Evolutionary conservation across 2,888 invertebrate species (phyloP).

Genomic region (Macaria liturata): DNA sequence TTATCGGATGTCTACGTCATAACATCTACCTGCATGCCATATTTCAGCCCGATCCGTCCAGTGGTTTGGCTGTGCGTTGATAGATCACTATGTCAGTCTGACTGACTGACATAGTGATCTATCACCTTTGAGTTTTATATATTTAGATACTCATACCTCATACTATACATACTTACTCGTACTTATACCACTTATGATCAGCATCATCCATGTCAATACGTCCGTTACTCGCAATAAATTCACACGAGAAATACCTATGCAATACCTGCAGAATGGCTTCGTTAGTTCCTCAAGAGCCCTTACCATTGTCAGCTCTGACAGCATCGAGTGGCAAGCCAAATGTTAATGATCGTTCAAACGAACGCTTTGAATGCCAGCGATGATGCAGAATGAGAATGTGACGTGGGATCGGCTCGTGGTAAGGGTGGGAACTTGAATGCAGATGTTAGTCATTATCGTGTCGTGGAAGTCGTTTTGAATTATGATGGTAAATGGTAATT

Average conservation of each 20-base stretch:
- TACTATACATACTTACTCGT: too few relatives aligned
- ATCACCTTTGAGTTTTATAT: too few relatives aligned
- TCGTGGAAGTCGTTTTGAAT: neutral
- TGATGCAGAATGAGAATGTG: slow-evolving; percentile 41
- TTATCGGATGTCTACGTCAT: too few relatives aligned
- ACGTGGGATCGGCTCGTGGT: slow-evolving; percentile 34
- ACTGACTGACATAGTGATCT: too few relatives aligned
- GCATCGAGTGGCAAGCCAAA: slow-evolving; percentile 45
- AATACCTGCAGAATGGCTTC: slow-evolving; percentile 76
- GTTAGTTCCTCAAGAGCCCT: slow-evolving; percentile 77
- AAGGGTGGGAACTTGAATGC: slow-evolving; percentile 15
- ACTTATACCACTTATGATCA: slow-evolving; percentile 13
- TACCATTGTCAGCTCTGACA: slow-evolving; percentile 65
- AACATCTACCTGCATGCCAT: too few relatives aligned
- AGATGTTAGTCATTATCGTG: slow-evolving; percentile 1
- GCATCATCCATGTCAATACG: slow-evolving; percentile 32
- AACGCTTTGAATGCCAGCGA: slow-evolving; percentile 41
- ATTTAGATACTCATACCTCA: too few relatives aligned
- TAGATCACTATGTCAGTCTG: too few relatives aligned
- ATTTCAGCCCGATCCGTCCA: too few relatives aligned
- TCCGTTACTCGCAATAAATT: slow-evolving; percentile 50
- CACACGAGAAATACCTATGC: slow-evolving; percentile 77
- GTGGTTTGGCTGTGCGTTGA: too few relatives aligned
- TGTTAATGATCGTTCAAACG: slow-evolving; percentile 38
- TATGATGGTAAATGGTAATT: too few relatives aligned